phyloP scores from a whole-genome alignment of 2,113 vertebrate genomes.

The Edolisoma coerulescens region DNA sequence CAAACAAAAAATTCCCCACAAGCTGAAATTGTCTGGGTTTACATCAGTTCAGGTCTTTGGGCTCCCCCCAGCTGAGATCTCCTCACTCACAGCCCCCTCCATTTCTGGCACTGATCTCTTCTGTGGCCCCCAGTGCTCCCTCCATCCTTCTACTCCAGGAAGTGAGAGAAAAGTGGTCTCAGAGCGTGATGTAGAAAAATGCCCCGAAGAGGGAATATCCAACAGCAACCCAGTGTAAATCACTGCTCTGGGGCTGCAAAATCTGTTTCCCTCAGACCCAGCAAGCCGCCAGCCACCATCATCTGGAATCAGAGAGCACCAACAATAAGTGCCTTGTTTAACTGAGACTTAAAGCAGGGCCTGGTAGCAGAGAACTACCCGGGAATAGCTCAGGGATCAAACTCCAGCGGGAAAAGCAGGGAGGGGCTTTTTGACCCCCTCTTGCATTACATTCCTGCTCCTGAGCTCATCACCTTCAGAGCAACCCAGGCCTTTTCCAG shows the following conservation, averaged over 20 bases:
- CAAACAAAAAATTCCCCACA: neutral
- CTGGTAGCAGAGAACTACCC: neutral
- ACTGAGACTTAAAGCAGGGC: neutral
- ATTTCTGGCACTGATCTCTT: neutral
- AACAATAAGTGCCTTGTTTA: conserved; percentile 24
- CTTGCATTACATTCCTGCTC: neutral
- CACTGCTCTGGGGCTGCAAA: neutral
- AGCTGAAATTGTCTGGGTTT: neutral
- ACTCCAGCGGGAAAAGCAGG: neutral
- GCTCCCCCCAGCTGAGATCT: neutral
- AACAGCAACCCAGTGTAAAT: neutral
- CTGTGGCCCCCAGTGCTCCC: neutral
- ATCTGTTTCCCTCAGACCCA: neutral
- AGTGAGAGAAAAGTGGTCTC: accelerated
- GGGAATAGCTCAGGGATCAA: neutral
- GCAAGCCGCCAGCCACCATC: neutral
- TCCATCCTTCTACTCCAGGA: neutral
- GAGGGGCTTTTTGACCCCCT: neutral
- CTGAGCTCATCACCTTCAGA: neutral
- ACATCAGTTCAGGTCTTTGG: neutral
- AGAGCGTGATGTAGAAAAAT: neutral
- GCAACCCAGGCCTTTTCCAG: neutral
- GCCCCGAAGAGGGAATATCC: neutral
- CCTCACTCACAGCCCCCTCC: neutral
- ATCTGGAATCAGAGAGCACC: neutral